Percentiles rank a stretch among this genome's conserved stretches.
Conservation (phyloP, 37 sponge, comb jelly and placozoan genomes). For the Halisarca cf. caerulea region DNA sequence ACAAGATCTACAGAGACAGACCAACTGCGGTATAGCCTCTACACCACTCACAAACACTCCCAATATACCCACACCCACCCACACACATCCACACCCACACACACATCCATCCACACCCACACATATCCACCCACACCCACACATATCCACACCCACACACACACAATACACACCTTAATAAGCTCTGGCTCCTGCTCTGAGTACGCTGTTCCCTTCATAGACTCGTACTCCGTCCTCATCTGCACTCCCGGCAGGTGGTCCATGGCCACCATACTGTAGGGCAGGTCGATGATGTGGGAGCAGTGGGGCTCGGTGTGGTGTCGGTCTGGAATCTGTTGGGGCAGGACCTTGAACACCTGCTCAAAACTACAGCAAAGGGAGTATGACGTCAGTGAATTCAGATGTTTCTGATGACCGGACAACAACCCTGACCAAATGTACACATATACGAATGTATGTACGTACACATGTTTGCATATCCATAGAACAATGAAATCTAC, state of each 20-base stretch:
- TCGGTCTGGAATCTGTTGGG: neutral
- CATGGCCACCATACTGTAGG: slow-evolving; percentile 75
- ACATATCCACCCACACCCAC: too few relatives aligned
- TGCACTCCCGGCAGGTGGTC: slow-evolving; percentile 82
- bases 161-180: neutral
- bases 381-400: too few relatives aligned
- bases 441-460: too few relatives aligned
- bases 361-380: neutral
- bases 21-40: neutral
- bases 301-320: slow-evolving; percentile 40
- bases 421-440: too few relatives aligned
- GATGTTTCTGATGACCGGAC: too few relatives aligned
- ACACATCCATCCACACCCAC: too few relatives aligned
- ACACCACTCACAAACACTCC: too few relatives aligned
- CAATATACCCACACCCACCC: too few relatives aligned
- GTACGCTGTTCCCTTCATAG: neutral
- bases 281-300: slow-evolving; percentile 64
- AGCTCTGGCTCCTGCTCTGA: neutral
- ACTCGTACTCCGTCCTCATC: slow-evolving; percentile 27
- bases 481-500: too few relatives aligned
- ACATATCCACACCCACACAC: too few relatives aligned
- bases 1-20: slow-evolving; percentile 12
- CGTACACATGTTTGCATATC: too few relatives aligned
- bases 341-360: neutral
- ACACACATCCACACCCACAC: too few relatives aligned